Base-by-base conservation (phyloP, 2,797 vertebrate genomes). In the Platalea minor region DNA sequence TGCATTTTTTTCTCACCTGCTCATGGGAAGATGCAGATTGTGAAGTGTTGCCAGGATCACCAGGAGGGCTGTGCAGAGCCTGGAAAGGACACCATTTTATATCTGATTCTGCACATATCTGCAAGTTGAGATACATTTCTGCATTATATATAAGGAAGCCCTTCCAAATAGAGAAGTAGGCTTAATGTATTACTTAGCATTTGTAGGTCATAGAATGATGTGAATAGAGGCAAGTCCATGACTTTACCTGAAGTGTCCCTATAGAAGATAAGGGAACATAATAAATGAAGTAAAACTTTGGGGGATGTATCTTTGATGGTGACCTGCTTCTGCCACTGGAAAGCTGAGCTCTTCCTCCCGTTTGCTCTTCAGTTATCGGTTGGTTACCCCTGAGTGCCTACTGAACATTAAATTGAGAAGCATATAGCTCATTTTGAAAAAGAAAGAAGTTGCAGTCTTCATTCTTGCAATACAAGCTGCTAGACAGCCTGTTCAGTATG, bases 401-500 rank as follows among this genome's bases (percentile, higher is more conserved):
- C 11, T 39, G 43, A 54, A 35, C 2, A 0, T 57, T 79, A 29
- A 21, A 13, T 7, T 28, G 78, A 74, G 84, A 46, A 89, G 18
- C 29, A 13, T 5, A 3, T 31, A 31, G 7, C 51, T 57, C 61
- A 19, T 74, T 59, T 54, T 4, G 60, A 29, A n/a, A 67, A 37
- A n/a, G 33, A 73, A 72, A 59, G 43, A 33, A 14, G n/a, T 68
- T 60, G 31, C 48, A 50, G 69, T 10, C 31, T 19, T 94, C 56
- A 1, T 59, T 68, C 48, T 81, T 86, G 57, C 61, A 37, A 4
- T 13, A 29, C 19, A 17, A 41, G 39, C 60, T 73, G 45, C 63
- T 29, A 56, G 45, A 24, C 48, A 51, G 67, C 48, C 74, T 88
- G 45, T 83, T 89, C 85, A 57, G 80, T 20, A 95, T 83, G 78